Evolutionary conservation across 2,888 invertebrate genomes (phyloP).

Genomic region (Anthrax anthrax): DNA sequence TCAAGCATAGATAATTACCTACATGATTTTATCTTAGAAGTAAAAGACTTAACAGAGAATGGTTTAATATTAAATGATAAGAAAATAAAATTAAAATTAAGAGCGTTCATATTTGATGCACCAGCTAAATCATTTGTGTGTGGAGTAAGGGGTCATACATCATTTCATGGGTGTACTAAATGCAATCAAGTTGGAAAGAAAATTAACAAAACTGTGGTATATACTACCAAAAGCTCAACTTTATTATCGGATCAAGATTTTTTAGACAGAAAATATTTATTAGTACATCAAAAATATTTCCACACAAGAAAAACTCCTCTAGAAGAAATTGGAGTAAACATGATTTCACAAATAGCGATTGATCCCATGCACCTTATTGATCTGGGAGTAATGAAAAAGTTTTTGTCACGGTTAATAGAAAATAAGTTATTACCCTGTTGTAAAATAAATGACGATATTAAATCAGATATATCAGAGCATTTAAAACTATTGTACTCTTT

Average conservation of each 20-base stretch:
- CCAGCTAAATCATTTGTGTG: slow-evolving; percentile 4
- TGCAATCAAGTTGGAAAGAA: not conserved
- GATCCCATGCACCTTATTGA: slow-evolving; percentile 18
- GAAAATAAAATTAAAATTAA: slow-evolving; percentile 5
- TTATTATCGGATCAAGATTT: slow-evolving; percentile 1
- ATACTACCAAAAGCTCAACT: not conserved
- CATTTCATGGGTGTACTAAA: not conserved
- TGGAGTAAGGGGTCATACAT: not conserved
- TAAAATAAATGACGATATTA: not conserved
- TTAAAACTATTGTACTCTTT: not conserved
- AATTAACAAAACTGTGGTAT: not conserved
- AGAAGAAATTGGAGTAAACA: not conserved
- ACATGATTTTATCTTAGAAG: slow-evolving; percentile 5
- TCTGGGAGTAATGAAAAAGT: slow-evolving; percentile 9
- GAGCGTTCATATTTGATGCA: slow-evolving; percentile 12
- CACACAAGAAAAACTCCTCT: not conserved
- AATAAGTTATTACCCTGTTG: not conserved
- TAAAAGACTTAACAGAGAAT: not conserved
- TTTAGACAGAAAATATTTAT: not conserved
- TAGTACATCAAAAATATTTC: not conserved
- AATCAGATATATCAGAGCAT: not conserved
- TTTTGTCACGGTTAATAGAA: not conserved
- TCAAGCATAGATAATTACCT: slow-evolving; percentile 2
- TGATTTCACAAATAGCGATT: not conserved
- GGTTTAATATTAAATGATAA: slow-evolving; percentile 2